A percentile compares a stretch with the other conserved stretches of the same genome.
Evolutionary conservation across 2,113 vertebrate genomes (phyloP).

Genomic region (Anthoscopus minutus): DNA sequence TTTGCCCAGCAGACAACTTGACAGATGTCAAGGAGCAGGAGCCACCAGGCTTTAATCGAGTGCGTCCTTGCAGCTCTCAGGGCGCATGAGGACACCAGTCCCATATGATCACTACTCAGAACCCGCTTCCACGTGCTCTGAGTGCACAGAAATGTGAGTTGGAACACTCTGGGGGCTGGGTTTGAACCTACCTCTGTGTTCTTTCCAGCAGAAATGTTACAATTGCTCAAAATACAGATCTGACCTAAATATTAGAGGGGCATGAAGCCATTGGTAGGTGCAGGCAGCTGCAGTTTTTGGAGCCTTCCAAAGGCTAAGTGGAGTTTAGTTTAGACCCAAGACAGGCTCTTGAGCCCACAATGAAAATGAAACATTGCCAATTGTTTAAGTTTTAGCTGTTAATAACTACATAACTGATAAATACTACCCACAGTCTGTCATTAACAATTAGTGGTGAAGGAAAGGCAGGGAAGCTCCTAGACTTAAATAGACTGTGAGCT

Average conservation of each 20-base stretch:
- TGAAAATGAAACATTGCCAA: not conserved
- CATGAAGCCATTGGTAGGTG: not conserved
- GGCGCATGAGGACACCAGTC: not conserved
- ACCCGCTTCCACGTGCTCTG: not conserved
- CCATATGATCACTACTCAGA: accelerated
- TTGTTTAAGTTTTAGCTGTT: not conserved
- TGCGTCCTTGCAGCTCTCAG: not conserved
- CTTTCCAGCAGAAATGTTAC: not conserved
- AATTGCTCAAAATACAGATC: not conserved
- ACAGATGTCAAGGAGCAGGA: not conserved
- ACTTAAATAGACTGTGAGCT: not conserved
- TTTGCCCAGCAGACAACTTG: not conserved
- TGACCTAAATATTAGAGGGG: not conserved
- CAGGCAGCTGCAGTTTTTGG: not conserved
- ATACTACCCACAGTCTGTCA: not conserved
- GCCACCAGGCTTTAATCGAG: accelerated
- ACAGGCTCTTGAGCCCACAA: not conserved
- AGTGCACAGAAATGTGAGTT: not conserved
- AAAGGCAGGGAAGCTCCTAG: not conserved
- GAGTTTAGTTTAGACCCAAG: not conserved
- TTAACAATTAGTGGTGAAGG: not conserved
- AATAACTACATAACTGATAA: not conserved
- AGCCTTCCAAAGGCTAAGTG: not conserved
- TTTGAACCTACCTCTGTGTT: not conserved
- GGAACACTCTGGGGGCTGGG: not conserved